Evolutionary conservation across 2,113 vertebrate species (phyloP), one percentile per base, ranked within the genome.

Genomic region (Eleginops maclovinus): DNA sequence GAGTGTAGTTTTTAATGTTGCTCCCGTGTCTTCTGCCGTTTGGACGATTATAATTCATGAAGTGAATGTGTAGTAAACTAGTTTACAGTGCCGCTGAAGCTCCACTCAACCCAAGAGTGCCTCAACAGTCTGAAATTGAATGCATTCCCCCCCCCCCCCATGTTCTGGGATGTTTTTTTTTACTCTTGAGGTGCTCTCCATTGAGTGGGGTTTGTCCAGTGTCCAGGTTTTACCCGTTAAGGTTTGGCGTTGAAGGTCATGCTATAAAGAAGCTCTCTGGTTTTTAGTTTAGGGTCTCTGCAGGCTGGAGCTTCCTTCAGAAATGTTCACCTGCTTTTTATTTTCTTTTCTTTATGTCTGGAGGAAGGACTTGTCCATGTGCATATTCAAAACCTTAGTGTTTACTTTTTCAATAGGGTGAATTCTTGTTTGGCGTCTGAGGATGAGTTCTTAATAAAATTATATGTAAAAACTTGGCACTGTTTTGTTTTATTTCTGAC

Each of bases 231-330:
- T 69, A 16, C 26, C 54, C 63, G 77, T 75, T 4, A 0, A 60
- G 58, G 71, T 86, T 82, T 21, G 75, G 19, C 0, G 44, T 55
- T 72, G 55, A 88, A 71, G 55, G 55, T 76, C 44, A 75, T 83
- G 85, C 21, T 64, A 40, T 71, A 74, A 46, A 87, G 50, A 79
- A 81, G 53, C 59, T 81, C 46, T 84, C 2, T 19, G 69, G 79
- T 83, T 86, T 89, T 83, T 81, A 90, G 72, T 72, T 90, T 88
- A 84, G 83, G 85, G 79, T 92, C 84, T 93, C 91, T 94, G 93
- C 92, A 80, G 93, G 88, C 85, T 91, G 90, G 90, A 93, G 90
- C 92, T 91, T 93, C 91, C 80, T 87, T 87, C 66, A 83, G 64
- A 88, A 90, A 85, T 86, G 51, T 82, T 82, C 77, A 82, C 84